Conservation (phyloP, 2,888 invertebrate genomes). For the Keiferia lycopersicella region DNA sequence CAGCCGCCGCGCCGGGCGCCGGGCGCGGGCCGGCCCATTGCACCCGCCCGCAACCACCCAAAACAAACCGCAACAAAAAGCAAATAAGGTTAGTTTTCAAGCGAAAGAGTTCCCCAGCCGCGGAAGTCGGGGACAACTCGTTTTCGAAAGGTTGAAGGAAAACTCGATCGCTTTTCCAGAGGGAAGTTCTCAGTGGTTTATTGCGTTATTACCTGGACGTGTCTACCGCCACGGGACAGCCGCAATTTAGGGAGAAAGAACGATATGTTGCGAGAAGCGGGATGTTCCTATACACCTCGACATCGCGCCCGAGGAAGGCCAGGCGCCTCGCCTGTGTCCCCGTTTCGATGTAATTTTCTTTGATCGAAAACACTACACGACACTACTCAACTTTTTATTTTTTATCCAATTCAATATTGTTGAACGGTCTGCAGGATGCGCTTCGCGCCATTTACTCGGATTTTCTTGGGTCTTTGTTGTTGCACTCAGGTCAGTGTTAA, state of each 20-base stretch:
- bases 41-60: constrained; percentile 53
- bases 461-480: constrained; percentile 33
- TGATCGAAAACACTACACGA: constrained; percentile 72
- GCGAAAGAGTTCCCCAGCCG: constrained; percentile 43
- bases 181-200: constrained; percentile 80
- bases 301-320: constrained; percentile 61
- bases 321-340: constrained; percentile 53
- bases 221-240: constrained; percentile 75
- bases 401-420: constrained; percentile 68
- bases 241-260: constrained; percentile 77
- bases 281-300: constrained; percentile 69
- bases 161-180: constrained; percentile 80
- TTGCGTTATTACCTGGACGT: constrained; percentile 82
- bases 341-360: constrained; percentile 72
- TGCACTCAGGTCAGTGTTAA: constrained; percentile 33
- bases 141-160: constrained; percentile 77
- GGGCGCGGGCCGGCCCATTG: constrained; percentile 69
- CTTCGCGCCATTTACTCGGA: constrained; percentile 44
- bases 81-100: constrained; percentile 64
- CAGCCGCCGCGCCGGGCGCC: constrained; percentile 50
- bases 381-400: constrained; percentile 69
- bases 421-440: constrained; percentile 54
- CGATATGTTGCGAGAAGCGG: constrained; percentile 76
- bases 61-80: constrained; percentile 56
- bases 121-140: constrained; percentile 70